These are phyloP conservation scores for Electrona antarctica DNA, from an alignment of 2,113 vertebrate species.

Conservation along the genomic window DNA sequence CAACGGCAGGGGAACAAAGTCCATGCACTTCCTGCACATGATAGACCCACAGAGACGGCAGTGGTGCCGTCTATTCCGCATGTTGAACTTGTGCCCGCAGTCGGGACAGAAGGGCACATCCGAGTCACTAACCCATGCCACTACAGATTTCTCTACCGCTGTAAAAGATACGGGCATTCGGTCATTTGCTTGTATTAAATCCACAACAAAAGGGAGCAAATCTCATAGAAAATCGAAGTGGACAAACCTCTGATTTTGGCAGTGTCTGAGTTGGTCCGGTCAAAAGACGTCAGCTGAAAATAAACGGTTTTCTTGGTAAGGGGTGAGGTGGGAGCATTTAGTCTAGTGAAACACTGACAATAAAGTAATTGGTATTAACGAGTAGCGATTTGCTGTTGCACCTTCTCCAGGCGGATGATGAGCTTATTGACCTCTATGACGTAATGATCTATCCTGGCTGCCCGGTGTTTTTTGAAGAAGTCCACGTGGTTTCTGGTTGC, in stretches of 20 bases:
- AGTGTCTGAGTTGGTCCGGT: constrained; percentile 88
- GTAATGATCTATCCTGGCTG: constrained; percentile 96
- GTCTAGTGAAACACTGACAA: too few relatives aligned
- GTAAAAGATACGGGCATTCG: constrained; percentile 7
- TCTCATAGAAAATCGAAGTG: background rate
- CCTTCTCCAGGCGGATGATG: constrained; percentile 97
- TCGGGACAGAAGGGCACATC: constrained; percentile 98
- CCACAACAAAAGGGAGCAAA: background rate
- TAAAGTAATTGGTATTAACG: background rate
- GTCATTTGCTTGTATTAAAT: background rate
- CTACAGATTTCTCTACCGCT: constrained; percentile 95
- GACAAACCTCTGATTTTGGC: constrained; percentile 93
- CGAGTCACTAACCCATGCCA: constrained; percentile 95
- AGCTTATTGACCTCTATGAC: constrained; percentile 98
- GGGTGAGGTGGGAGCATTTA: constrained; percentile 5
- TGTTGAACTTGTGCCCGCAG: constrained; percentile 93
- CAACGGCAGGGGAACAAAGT: constrained; percentile 87
- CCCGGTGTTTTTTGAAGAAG: constrained; percentile 92
- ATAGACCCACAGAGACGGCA: constrained; percentile 97
- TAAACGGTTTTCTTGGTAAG: constrained; percentile 11
- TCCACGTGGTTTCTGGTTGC: constrained; percentile 89
- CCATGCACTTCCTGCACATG: constrained; percentile 95
- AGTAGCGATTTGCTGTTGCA: constrained; percentile 41
- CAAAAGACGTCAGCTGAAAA: constrained; percentile 92
- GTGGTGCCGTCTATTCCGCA: constrained; percentile 94